Percentiles rank a stretch among this genome's conserved stretches.
These are phyloP conservation scores for Tetanocera ferruginea DNA, from an alignment of 2,888 invertebrate species.

Conservation along the genomic window DNA sequence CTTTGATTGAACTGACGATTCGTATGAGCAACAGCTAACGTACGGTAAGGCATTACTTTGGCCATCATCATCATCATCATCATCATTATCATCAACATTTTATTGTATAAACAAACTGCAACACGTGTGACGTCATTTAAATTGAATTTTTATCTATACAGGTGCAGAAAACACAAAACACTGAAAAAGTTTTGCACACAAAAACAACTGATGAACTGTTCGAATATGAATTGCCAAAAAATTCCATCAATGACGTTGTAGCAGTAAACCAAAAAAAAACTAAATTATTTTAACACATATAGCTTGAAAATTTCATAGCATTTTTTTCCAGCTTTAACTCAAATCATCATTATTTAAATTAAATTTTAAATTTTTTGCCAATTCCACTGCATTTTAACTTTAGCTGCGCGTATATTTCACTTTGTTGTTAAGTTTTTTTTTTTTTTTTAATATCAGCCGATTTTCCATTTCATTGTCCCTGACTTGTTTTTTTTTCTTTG, in stretches of 20 bases:
- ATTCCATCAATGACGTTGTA: background rate
- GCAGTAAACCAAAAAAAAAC: background rate
- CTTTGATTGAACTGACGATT: too few species aligned
- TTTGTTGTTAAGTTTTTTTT: background rate
- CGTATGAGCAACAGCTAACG: too few species aligned
- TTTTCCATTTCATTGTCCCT: slow-evolving; percentile 7
- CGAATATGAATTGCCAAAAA: background rate
- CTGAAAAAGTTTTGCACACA: background rate
- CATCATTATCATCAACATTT: background rate
- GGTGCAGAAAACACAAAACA: slow-evolving; percentile 9
- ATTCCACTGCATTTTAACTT: background rate
- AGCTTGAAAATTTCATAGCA: too few species aligned
- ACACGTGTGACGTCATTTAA: slow-evolving; percentile 17
- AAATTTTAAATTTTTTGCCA: background rate
- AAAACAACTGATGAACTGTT: background rate
- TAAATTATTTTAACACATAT: too few species aligned
- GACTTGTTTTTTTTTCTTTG: background rate
- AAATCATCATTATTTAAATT: background rate
- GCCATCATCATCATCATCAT: too few species aligned
- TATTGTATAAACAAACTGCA: background rate
- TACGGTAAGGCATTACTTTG: too few species aligned
- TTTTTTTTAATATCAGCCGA: background rate
- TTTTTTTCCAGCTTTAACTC: too few species aligned
- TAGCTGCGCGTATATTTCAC: background rate
- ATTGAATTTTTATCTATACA: slow-evolving; percentile 17